Conservation (phyloP, 1,140 invertebrate genomes). For the Listronotus bonariensis region DNA sequence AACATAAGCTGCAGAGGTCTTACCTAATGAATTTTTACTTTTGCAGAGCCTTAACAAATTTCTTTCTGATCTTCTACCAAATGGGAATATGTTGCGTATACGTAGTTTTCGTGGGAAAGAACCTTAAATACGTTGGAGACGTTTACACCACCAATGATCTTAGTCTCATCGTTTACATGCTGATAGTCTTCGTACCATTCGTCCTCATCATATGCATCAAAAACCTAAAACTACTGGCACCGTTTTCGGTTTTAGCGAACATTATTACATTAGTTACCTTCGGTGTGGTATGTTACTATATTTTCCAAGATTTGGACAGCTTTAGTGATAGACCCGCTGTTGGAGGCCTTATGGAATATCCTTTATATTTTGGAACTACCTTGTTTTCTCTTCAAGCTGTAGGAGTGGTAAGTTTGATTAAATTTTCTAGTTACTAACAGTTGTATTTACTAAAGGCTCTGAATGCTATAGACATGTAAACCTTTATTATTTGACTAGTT, state of each 20-base stretch:
- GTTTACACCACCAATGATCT: slow-evolving; percentile 56
- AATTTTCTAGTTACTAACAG: no score
- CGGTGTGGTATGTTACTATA: slow-evolving; percentile 70
- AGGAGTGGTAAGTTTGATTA: slow-evolving; percentile 73
- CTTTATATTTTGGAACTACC: slow-evolving; percentile 83
- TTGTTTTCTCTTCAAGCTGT: slow-evolving; percentile 89
- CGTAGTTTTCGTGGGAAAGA: slow-evolving; percentile 81
- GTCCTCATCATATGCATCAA: slow-evolving; percentile 72
- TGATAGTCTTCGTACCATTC: slow-evolving; percentile 66
- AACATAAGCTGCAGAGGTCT: no score
- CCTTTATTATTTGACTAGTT: no score
- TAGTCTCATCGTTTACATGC: slow-evolving; percentile 56
- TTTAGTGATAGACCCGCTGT: slow-evolving; percentile 59
- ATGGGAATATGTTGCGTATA: slow-evolving; percentile 89
- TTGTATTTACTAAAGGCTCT: no score
- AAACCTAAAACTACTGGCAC: slow-evolving; percentile 74
- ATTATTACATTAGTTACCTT: slow-evolving; percentile 66
- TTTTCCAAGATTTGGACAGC: slow-evolving; percentile 67
- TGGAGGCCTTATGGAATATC: slow-evolving; percentile 60
- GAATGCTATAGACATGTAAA: no score
- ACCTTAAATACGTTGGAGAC: slow-evolving; percentile 65
- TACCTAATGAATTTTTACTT: no score
- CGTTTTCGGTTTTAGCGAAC: slow-evolving; percentile 77
- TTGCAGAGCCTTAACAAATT: slow-evolving; percentile 65
- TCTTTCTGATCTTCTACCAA: slow-evolving; percentile 79